Base-by-base conservation (phyloP, 2,888 invertebrate species). In the Parelbella ahira region DNA sequence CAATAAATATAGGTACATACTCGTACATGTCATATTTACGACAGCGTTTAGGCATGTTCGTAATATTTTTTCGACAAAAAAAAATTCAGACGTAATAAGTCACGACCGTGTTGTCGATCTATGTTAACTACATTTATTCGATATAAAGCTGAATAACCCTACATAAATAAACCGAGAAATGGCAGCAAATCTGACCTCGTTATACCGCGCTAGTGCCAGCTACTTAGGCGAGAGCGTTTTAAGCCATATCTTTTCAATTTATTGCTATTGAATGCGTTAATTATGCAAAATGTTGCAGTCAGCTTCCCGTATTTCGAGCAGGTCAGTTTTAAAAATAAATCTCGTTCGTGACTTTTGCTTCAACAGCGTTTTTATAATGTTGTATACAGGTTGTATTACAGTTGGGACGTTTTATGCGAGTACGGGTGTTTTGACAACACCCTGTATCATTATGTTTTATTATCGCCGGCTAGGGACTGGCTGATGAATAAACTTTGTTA, bases 161-260 rank as follows among this genome's bases (percentile, higher is more conserved):
- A 28, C 18, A 8, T 9, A 38, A 30, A 24, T 30, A 32, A 24
- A 11, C 32, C n/a, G n/a, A n/a, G 24, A 9, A 10, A 24, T 9
- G 23, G 9, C 9, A 79, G 64, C 58, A 54, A 58, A 49, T 54
- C 51, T 68, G 74, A 72, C 78, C 78, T 68, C 70, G 65, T 70
- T 74, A 69, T 72, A 62, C 63, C 58, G n/a, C n/a, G n/a, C n/a
- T 62, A 62, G 69, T 63, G 59, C 56, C 60, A 54, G 53, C 55
- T 54, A 60, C 57, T 58, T 56, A 50, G 43, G 34, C 29, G 51
- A 55, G 53, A 54, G 44, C 41, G 41, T 47, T 47, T 37, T 32
- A 12, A 46, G 28, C 39, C 21, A 18, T 25, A 28, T 32, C 37
- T 30, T 34, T 44, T 36, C 33, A 38, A 41, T 47, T 49, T 49